Evolutionary conservation across 1,140 invertebrate genomes (phyloP).

Genomic region (Drosophila ironensis): DNA sequence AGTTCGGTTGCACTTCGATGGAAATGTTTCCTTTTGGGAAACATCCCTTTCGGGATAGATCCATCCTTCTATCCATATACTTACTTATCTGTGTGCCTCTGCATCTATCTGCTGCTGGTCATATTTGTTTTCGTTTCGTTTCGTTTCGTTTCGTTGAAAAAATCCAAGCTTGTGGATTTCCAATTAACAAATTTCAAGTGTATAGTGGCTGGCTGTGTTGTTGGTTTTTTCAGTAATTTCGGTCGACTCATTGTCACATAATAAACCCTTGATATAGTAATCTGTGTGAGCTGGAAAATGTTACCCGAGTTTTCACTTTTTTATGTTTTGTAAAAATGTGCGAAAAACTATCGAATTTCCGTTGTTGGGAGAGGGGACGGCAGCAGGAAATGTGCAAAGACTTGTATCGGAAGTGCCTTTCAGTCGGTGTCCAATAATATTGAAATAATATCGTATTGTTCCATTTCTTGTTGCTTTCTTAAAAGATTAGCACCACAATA

Average conservation of each 20-base stretch:
- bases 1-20: slow-evolving; percentile 64
- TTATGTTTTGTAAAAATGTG: slow-evolving; percentile 53
- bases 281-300: slow-evolving; percentile 33
- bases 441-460: slow-evolving; percentile 31
- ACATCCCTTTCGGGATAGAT: too few species aligned
- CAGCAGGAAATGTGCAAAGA: slow-evolving; percentile 65
- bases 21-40: slow-evolving; percentile 50
- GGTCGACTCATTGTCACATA: slow-evolving; percentile 72
- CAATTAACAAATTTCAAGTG: slow-evolving; percentile 74
- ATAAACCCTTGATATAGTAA: slow-evolving; percentile 78
- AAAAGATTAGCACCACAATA: too few species aligned
- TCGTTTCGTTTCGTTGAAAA: too few species aligned
- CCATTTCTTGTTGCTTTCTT: slow-evolving; percentile 9
- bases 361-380: slow-evolving; percentile 10
- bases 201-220: neutral
- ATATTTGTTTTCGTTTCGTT: slow-evolving; percentile 66
- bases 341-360: slow-evolving; percentile 75
- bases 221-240: neutral
- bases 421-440: slow-evolving; percentile 27
- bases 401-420: slow-evolving; percentile 55
- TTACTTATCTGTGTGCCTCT: too few species aligned
- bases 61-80: slow-evolving; percentile 5
- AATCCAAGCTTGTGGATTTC: slow-evolving; percentile 74
- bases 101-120: too few species aligned
- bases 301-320: slow-evolving; percentile 4